These are phyloP conservation scores for Tamandua tetradactyla DNA, from an alignment of 2,797 vertebrate genomes.

Conservation along the genomic window DNA sequence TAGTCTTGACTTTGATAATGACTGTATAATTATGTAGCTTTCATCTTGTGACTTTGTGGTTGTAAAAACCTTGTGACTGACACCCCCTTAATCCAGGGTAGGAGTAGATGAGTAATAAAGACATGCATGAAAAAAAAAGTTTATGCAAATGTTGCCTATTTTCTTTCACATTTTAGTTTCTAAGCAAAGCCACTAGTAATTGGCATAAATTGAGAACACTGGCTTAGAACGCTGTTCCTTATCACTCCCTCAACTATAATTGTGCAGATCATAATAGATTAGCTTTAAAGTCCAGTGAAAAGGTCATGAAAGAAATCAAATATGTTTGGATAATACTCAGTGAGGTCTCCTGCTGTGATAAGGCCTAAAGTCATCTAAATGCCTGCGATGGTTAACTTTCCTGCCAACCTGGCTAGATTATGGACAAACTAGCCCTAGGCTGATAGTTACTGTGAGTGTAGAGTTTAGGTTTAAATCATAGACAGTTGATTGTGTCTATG, in stretches of 20 bases:
- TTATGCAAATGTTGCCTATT: conserved; percentile 11
- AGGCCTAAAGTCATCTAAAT: background rate
- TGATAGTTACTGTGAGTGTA: no score
- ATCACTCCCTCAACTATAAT: background rate
- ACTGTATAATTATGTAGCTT: no score
- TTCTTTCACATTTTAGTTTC: conserved; percentile 27
- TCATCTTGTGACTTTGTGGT: no score
- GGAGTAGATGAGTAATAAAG: no score
- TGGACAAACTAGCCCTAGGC: no score
- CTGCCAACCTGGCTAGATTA: no score
- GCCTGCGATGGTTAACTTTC: background rate
- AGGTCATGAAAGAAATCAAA: background rate
- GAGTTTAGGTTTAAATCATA: no score
- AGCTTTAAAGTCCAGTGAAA: background rate
- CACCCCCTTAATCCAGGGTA: no score
- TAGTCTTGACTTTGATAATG: no score
- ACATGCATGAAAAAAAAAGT: no score
- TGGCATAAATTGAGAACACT: conserved; percentile 24
- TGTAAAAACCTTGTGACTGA: no score
- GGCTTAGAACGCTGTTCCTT: background rate
- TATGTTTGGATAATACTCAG: background rate
- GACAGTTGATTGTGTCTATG: no score
- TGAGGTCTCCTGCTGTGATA: background rate
- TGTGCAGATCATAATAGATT: background rate
- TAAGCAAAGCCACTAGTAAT: background rate